A percentile compares a stretch with the other conserved stretches of the same genome.
phyloP scores from a whole-genome alignment of 1,140 invertebrate genomes.

The Archivesica marissinica region DNA sequence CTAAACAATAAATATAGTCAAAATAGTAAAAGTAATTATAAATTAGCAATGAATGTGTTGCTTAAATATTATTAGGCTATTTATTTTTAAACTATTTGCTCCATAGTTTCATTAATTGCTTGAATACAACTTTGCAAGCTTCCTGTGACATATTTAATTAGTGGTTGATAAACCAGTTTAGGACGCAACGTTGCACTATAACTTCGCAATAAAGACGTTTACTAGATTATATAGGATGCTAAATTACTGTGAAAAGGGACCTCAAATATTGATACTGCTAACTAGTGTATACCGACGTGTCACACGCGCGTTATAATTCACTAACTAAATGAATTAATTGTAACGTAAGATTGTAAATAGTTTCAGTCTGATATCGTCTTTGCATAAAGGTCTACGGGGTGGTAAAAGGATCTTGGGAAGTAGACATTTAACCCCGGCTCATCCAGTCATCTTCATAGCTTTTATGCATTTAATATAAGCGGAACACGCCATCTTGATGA shows the following conservation, averaged over 20 bases:
- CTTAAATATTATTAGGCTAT: not conserved
- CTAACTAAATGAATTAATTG: slow-evolving; percentile 40
- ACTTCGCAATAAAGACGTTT: too few relatives aligned
- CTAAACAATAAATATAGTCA: not conserved
- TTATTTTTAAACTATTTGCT: not conserved
- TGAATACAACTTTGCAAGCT: not conserved
- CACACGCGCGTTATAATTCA: slow-evolving; percentile 28
- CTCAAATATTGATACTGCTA: not conserved
- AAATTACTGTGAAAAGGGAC: not conserved
- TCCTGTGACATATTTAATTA: too few relatives aligned
- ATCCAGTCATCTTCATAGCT: slow-evolving; percentile 31
- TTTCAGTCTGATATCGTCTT: slow-evolving; percentile 26
- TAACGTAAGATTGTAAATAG: not conserved
- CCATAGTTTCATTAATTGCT: not conserved
- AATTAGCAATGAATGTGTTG: not conserved
- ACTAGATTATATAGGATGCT: too few relatives aligned
- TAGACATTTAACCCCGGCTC: slow-evolving; percentile 49
- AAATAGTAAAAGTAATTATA: not conserved
- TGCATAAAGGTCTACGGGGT: slow-evolving; percentile 25
- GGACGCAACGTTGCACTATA: too few relatives aligned
- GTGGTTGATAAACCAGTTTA: too few relatives aligned
- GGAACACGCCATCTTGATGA: slow-evolving; percentile 14
- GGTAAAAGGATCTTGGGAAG: slow-evolving; percentile 35
- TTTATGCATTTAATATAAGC: slow-evolving; percentile 17
- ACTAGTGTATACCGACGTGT: slow-evolving; percentile 36